Evolutionary conservation across 23 tunicate genomes (phyloP).

Genomic region (Clavelina lepadiformis): DNA sequence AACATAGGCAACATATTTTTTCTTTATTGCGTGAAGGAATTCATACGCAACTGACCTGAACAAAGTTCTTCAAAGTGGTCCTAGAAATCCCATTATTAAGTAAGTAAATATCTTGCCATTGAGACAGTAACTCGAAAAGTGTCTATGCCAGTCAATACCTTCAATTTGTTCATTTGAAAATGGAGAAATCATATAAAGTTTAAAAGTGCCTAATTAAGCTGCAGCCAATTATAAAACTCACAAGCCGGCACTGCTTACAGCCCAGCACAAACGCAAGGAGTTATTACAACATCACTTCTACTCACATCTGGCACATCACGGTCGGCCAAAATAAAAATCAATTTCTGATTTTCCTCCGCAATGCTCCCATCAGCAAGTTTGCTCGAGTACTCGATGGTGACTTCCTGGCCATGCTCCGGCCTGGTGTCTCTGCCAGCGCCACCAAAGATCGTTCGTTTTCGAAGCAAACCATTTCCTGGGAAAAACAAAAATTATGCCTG

Average conservation of each 20-base stretch:
- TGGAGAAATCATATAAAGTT: not conserved
- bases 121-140: no score
- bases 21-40: no score
- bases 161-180: no score
- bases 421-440: slow-evolving; percentile 43
- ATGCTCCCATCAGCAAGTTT: slow-evolving; percentile 19
- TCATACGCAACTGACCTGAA: no score
- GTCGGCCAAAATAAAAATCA: slow-evolving; percentile 47
- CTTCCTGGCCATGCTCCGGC: slow-evolving; percentile 59
- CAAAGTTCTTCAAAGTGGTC: no score
- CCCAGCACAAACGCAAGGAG: not conserved
- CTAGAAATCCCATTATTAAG: no score
- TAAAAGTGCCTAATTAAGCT: no score
- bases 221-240: not conserved
- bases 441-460: slow-evolving; percentile 19
- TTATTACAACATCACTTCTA: not conserved
- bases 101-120: no score
- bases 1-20: no score
- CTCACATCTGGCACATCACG: slow-evolving; percentile 39
- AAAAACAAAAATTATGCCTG: no score
- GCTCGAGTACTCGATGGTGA: slow-evolving; percentile 25
- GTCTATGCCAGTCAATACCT: no score
- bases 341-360: slow-evolving; percentile 24
- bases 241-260: no score
- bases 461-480: slow-evolving; percentile 71